phyloP scores from a whole-genome alignment of 2,888 invertebrate species.

The Melangyna quadrimaculata region DNA sequence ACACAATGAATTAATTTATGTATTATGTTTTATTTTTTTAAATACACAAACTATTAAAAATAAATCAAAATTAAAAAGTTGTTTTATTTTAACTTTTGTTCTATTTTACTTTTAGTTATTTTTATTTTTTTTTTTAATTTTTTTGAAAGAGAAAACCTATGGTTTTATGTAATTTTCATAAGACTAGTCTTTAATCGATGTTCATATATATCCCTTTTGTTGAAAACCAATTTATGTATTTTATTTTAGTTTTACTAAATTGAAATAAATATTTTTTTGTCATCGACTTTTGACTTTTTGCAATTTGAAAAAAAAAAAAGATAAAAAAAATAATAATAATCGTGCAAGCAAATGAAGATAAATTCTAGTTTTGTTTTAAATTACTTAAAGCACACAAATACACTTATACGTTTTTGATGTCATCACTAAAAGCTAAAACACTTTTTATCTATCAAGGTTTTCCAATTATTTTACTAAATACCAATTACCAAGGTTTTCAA shows the following conservation, averaged over 20 bases:
- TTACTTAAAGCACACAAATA: conserved; percentile 60
- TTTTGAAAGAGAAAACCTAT: conserved; percentile 22
- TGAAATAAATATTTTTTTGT: not conserved
- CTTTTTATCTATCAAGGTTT: conserved; percentile 31
- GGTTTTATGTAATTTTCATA: conserved; percentile 38
- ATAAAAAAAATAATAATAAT: not conserved
- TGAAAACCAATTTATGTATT: conserved; percentile 35
- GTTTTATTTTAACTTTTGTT: conserved; percentile 1
- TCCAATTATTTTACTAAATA: conserved; percentile 21
- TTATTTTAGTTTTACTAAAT: conserved; percentile 6
- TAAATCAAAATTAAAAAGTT: conserved; percentile 14
- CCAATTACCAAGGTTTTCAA: not conserved
- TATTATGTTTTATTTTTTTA: conserved; percentile 7
- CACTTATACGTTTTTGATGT: conserved; percentile 37
- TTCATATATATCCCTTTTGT: conserved; percentile 19
- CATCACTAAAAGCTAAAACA: conserved; percentile 65
- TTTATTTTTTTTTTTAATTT: not conserved
- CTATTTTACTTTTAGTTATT: not conserved
- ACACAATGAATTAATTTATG: conserved; percentile 39
- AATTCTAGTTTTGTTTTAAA: not conserved
- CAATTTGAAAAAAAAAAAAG: not conserved
- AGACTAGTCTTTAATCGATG: conserved; percentile 47
- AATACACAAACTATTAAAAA: conserved; percentile 27
- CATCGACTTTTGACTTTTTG: conserved; percentile 29
- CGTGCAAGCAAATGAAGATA: conserved; percentile 31